These are phyloP conservation scores for Apocrypta bakeri DNA, from an alignment of 1,140 invertebrate genomes.

Conservation along the genomic window DNA sequence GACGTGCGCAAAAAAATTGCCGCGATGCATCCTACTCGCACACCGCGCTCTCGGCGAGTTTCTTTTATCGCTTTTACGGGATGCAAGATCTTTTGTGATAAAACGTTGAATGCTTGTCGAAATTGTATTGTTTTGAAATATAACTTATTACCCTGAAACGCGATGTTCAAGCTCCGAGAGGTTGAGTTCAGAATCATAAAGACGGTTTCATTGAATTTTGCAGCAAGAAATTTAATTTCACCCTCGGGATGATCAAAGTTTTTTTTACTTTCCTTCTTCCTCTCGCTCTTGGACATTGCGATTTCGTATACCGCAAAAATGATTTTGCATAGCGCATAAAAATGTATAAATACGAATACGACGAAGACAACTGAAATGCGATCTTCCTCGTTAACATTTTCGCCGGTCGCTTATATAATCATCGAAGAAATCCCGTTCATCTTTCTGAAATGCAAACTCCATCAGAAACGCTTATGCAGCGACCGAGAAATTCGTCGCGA, in stretches of 20 bases:
- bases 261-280: too few relatives aligned
- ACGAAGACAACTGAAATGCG: too few relatives aligned
- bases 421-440: not conserved
- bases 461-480: not conserved
- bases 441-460: not conserved
- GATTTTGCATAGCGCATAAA: too few relatives aligned
- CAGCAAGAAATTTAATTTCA: constrained; percentile 2
- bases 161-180: too few relatives aligned
- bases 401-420: not conserved
- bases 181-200: not conserved
- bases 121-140: constrained; percentile 25
- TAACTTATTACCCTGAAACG: not conserved
- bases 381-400: not conserved
- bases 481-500: not conserved
- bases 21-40: not conserved
- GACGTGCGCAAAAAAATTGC: constrained; percentile 27
- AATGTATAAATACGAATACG: too few relatives aligned
- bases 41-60: constrained; percentile 17
- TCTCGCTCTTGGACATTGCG: too few relatives aligned
- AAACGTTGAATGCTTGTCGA: not conserved
- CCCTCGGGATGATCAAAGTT: not conserved
- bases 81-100: constrained; percentile 18
- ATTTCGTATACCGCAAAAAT: too few relatives aligned
- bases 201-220: too few relatives aligned
- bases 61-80: constrained; percentile 28